phyloP scores from a whole-genome alignment of 2,113 vertebrate genomes.

The Tetrao urogallus region DNA sequence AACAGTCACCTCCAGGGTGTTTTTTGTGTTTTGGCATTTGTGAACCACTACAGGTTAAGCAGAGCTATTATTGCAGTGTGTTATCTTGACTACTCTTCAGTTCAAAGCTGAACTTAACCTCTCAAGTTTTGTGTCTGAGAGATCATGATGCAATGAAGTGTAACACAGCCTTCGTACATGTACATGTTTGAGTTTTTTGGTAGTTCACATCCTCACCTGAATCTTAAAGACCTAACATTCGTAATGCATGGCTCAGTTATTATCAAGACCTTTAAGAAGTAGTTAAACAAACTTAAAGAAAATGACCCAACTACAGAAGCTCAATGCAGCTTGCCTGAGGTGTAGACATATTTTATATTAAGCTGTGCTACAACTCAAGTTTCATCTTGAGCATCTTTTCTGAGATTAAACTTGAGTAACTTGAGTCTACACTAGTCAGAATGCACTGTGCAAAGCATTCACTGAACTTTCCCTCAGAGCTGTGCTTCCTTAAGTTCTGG shows the following conservation, averaged over 20 bases:
- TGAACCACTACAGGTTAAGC: neutral
- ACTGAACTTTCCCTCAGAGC: neutral
- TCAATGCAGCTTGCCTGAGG: neutral
- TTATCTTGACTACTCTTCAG: accelerated
- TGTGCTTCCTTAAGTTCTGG: neutral
- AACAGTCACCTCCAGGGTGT: accelerated
- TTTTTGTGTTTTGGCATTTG: neutral
- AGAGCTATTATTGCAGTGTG: neutral
- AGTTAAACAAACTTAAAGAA: neutral
- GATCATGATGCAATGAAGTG: accelerated
- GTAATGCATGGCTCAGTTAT: neutral
- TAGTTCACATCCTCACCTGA: accelerated
- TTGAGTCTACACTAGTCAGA: neutral
- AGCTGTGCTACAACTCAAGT: accelerated
- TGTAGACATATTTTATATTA: neutral
- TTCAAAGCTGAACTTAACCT: neutral
- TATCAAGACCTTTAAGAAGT: neutral
- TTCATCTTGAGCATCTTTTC: neutral
- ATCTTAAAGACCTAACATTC: neutral
- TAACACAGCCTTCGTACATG: accelerated
- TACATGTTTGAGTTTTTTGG: accelerated
- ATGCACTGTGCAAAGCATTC: neutral
- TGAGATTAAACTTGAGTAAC: neutral
- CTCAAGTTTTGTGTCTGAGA: accelerated
- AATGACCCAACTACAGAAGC: neutral